phyloP scores from a whole-genome alignment of 2,797 vertebrate species.

The Acrossocheilus wenchowensis region DNA sequence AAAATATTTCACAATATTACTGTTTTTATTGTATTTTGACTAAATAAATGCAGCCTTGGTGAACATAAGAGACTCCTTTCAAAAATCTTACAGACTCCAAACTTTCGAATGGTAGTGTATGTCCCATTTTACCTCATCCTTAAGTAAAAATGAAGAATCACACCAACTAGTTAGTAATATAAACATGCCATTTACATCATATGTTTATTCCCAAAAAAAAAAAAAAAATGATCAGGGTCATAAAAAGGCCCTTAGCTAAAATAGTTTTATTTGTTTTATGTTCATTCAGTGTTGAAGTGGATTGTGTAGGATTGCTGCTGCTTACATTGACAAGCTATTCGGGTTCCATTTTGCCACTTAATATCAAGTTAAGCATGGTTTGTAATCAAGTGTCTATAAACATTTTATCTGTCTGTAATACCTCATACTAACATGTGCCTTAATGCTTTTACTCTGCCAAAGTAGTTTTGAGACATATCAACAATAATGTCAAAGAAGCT shows the following conservation, averaged over 20 bases:
- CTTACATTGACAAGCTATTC: slow-evolving; percentile 60
- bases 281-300: slow-evolving; percentile 53
- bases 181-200: slow-evolving; percentile 27
- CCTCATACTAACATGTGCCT: slow-evolving; percentile 63
- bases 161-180: background rate
- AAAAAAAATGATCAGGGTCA: slow-evolving; percentile 28
- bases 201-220: background rate
- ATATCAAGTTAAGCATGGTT: slow-evolving; percentile 62
- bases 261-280: slow-evolving; percentile 28
- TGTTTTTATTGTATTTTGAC: background rate
- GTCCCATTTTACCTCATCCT: slow-evolving; percentile 60
- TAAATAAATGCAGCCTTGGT: background rate
- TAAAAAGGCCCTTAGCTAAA: slow-evolving; percentile 42
- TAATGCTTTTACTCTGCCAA: slow-evolving; percentile 53
- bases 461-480: slow-evolving; percentile 57
- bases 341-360: slow-evolving; percentile 61
- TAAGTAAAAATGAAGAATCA: slow-evolving; percentile 63
- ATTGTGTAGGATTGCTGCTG: slow-evolving; percentile 64
- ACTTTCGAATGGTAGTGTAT: slow-evolving; percentile 1
- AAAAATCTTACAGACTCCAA: background rate
- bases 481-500: slow-evolving; percentile 49
- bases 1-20: background rate
- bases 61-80: background rate
- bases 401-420: slow-evolving; percentile 62
- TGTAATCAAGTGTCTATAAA: slow-evolving; percentile 61